Evolutionary conservation across 2,888 invertebrate genomes (phyloP).

Genomic region (Synanthedon myopaeformis): DNA sequence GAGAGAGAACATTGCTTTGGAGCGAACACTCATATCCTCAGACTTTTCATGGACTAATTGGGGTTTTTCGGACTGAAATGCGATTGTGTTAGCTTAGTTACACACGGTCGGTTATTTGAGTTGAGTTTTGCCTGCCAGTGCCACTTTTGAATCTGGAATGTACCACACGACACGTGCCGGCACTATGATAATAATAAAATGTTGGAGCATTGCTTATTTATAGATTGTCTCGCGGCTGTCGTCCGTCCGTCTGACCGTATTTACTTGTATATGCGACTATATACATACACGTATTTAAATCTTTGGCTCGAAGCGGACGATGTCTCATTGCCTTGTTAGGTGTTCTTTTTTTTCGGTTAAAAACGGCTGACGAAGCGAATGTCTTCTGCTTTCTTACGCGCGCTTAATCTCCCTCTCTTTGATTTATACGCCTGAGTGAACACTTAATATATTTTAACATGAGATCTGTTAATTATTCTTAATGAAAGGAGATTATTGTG

Average conservation of each 20-base stretch:
- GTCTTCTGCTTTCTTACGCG: background rate
- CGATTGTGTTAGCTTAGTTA: too few species aligned
- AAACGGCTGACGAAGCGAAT: background rate
- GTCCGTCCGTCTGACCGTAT: conserved; percentile 60
- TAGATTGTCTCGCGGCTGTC: conserved; percentile 67
- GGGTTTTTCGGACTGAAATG: too few species aligned
- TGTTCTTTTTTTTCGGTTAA: conserved; percentile 4
- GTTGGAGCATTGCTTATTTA: conserved; percentile 70
- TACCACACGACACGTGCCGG: conserved; percentile 61
- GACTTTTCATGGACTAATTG: too few species aligned
- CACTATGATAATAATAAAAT: conserved; percentile 68
- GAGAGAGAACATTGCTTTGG: too few species aligned
- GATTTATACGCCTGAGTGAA: too few species aligned
- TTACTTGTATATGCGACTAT: conserved; percentile 20
- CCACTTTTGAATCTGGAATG: conserved; percentile 37
- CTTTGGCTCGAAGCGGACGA: conserved; percentile 13
- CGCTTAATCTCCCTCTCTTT: too few species aligned
- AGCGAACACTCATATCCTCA: too few species aligned
- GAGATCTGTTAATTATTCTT: too few species aligned
- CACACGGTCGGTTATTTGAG: conserved; percentile 9
- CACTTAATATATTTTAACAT: too few species aligned
- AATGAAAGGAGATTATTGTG: too few species aligned
- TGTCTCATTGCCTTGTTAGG: conserved; percentile 38
- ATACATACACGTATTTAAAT: conserved; percentile 39
- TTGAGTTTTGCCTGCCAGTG: conserved; percentile 13